phyloP scores from a whole-genome alignment of 2,888 invertebrate genomes.

The Drosophila mayaguana region DNA sequence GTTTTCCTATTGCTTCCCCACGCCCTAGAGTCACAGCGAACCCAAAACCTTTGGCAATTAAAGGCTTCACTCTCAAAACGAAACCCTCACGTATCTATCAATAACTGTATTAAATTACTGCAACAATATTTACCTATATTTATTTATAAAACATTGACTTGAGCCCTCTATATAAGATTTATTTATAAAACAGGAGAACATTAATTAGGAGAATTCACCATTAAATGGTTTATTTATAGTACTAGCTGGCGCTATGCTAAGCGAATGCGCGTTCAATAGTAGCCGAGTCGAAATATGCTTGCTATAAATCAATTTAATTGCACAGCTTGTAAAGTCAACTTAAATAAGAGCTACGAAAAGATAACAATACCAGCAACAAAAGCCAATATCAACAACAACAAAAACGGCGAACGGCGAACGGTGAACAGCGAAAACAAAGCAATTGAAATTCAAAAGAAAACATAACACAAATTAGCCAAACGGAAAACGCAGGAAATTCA shows the following conservation, averaged over 20 bases:
- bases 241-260: not conserved
- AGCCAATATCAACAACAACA: not conserved
- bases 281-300: not conserved
- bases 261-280: not conserved
- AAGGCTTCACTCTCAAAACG: not conserved
- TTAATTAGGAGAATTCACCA: not conserved
- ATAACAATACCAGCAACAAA: conserved; percentile 6
- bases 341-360: conserved; percentile 18
- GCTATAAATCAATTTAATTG: conserved; percentile 35
- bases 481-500: conserved; percentile 36
- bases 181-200: not conserved
- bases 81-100: not conserved
- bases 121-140: not conserved
- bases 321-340: conserved; percentile 32
- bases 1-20: too few species aligned
- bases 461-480: conserved; percentile 63
- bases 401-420: too few species aligned
- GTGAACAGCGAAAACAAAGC: conserved; percentile 15
- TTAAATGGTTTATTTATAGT: conserved; percentile 13
- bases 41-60: too few species aligned
- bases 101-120: not conserved
- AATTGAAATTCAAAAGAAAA: conserved; percentile 51
- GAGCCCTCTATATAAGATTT: not conserved
- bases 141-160: not conserved
- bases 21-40: too few species aligned